Evolutionary conservation across 2,113 vertebrate genomes (phyloP).

Genomic region (Prolemur simus): DNA sequence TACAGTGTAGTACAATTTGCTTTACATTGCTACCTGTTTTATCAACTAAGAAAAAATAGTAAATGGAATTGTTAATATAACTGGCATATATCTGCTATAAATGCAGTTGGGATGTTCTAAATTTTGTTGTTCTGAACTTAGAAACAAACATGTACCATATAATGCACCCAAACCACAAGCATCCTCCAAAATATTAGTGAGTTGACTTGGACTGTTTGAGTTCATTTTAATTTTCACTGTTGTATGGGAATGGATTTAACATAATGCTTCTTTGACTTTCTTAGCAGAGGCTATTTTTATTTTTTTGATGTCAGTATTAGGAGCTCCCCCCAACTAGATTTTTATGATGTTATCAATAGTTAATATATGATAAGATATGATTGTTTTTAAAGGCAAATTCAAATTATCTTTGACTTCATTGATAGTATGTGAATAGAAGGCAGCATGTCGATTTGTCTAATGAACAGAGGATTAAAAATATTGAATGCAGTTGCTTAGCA

Average conservation of each 20-base stretch:
- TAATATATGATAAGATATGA: not conserved
- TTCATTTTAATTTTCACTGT: not conserved
- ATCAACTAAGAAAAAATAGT: not conserved
- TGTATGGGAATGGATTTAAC: not conserved
- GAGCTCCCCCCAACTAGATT: not conserved
- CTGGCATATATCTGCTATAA: not conserved
- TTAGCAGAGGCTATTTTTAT: not conserved
- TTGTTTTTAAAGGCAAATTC: slow-evolving; percentile 4
- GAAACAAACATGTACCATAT: not conserved
- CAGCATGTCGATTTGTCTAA: not conserved
- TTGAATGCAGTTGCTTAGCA: not conserved
- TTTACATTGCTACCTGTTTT: not conserved
- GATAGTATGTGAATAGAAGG: not conserved
- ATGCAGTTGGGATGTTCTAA: not conserved
- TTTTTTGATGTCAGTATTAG: not conserved
- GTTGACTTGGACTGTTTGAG: not conserved
- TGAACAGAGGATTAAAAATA: not conserved
- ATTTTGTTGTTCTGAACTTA: not conserved
- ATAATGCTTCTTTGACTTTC: not conserved
- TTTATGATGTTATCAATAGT: not conserved
- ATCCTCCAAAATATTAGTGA: not conserved
- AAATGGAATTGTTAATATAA: not conserved
- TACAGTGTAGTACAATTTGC: not conserved
- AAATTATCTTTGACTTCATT: not conserved
- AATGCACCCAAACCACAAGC: not conserved